These are phyloP conservation scores for Stomorhina lunata DNA, from an alignment of 2,888 invertebrate species.

Conservation along the genomic window DNA sequence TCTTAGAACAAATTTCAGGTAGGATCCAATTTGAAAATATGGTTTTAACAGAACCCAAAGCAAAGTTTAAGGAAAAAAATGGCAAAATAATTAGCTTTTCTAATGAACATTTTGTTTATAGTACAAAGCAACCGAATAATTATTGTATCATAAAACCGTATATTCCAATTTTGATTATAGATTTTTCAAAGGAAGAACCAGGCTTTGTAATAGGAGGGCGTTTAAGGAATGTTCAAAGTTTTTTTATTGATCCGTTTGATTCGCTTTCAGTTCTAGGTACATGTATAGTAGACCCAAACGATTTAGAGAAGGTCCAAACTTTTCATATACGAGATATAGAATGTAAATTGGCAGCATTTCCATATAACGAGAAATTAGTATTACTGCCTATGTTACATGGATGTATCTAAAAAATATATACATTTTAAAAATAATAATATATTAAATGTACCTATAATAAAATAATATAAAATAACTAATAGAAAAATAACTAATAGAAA, in stretches of 20 bases:
- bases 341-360: slow-evolving; percentile 17
- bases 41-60: slow-evolving; percentile 6
- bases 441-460: no score
- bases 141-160: slow-evolving; percentile 16
- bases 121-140: slow-evolving; percentile 16
- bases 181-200: not conserved
- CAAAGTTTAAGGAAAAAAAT: slow-evolving; percentile 28
- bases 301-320: slow-evolving; percentile 9
- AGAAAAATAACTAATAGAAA: no score
- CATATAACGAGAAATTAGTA: slow-evolving; percentile 2
- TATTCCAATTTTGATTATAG: slow-evolving; percentile 15
- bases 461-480: no score
- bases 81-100: not conserved
- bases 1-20: slow-evolving; percentile 16
- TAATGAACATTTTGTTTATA: not conserved
- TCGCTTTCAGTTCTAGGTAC: slow-evolving; percentile 22
- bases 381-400: no score
- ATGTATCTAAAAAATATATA: no score
- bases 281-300: slow-evolving; percentile 6
- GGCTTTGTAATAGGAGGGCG: slow-evolving; percentile 8
- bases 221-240: slow-evolving; percentile 19
- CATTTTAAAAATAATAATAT: no score
- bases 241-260: slow-evolving; percentile 16
- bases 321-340: slow-evolving; percentile 31
- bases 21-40: slow-evolving; percentile 15